phyloP scores from a whole-genome alignment of 2,113 vertebrate genomes.

The Noctilio leporinus region DNA sequence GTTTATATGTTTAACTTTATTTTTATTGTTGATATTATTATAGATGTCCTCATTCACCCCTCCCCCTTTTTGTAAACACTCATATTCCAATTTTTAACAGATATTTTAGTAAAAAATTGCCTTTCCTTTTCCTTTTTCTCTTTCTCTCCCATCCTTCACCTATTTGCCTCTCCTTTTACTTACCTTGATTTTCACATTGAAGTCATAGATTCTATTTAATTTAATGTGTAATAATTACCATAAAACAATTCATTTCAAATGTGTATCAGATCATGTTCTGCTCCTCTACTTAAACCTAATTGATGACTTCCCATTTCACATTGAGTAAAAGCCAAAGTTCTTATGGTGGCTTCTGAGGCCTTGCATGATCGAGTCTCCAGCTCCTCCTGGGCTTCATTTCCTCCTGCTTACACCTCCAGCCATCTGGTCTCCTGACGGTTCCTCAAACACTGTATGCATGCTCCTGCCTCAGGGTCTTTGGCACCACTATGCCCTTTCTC shows the following conservation, averaged over 20 bases:
- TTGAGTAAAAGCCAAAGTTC: neutral
- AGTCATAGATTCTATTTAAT: neutral
- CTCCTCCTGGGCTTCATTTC: neutral
- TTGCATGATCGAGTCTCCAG: rapidly evolving
- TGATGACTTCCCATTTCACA: neutral
- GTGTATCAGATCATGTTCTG: neutral
- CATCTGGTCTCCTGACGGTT: neutral
- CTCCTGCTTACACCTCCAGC: neutral
- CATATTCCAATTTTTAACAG: neutral
- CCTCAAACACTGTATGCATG: neutral
- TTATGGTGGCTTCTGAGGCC: rapidly evolving
- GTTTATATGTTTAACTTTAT: too few species aligned
- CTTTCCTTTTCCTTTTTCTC: neutral
- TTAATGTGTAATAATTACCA: neutral
- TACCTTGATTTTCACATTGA: neutral
- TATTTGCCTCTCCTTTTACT: neutral
- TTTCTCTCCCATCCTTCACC: neutral
- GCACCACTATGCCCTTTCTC: neutral
- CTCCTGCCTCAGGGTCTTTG: too few species aligned
- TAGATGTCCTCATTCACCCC: too few species aligned
- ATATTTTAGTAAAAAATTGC: neutral
- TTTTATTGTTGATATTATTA: too few species aligned
- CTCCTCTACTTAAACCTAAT: neutral
- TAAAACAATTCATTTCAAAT: neutral
- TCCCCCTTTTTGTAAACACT: neutral